phyloP scores from a whole-genome alignment of 1,140 invertebrate species.

The Pseudobourletiella spinata region DNA sequence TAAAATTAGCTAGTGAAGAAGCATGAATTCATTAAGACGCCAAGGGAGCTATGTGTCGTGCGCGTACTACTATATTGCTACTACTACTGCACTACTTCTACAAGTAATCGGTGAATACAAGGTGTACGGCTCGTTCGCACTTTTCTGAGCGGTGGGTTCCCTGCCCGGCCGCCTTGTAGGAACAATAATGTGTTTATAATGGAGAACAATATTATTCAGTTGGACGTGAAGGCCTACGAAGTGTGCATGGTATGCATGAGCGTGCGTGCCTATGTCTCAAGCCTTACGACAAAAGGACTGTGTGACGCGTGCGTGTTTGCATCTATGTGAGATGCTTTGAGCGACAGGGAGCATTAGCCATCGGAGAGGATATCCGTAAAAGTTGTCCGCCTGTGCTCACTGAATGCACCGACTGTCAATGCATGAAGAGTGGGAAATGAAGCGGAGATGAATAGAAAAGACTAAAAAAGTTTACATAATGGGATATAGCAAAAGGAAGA shows the following conservation, averaged over 20 bases:
- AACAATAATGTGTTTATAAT: conserved; percentile 6
- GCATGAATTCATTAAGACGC: neutral
- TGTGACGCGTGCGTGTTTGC: too few species aligned
- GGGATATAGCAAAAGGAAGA: too few species aligned
- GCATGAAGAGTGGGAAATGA: too few species aligned
- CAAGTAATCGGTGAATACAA: neutral
- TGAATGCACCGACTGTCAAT: too few species aligned
- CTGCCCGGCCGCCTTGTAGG: neutral
- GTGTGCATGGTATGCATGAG: neutral
- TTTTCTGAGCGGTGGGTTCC: neutral
- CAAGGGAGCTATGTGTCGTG: neutral
- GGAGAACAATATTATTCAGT: neutral
- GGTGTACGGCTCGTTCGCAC: neutral
- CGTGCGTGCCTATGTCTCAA: neutral
- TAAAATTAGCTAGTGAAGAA: neutral
- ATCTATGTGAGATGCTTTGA: neutral
- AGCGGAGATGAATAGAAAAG: too few species aligned
- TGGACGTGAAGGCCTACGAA: neutral
- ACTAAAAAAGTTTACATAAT: too few species aligned
- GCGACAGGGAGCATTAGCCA: neutral
- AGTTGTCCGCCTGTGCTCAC: too few species aligned
- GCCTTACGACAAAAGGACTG: neutral
- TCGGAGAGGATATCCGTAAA: too few species aligned
- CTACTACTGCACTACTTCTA: neutral
- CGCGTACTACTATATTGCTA: too few species aligned